Evolutionary conservation across 2,797 vertebrate species (phyloP), one percentile per base, ranked within the genome.

Genomic region (Allobates femoralis): DNA sequence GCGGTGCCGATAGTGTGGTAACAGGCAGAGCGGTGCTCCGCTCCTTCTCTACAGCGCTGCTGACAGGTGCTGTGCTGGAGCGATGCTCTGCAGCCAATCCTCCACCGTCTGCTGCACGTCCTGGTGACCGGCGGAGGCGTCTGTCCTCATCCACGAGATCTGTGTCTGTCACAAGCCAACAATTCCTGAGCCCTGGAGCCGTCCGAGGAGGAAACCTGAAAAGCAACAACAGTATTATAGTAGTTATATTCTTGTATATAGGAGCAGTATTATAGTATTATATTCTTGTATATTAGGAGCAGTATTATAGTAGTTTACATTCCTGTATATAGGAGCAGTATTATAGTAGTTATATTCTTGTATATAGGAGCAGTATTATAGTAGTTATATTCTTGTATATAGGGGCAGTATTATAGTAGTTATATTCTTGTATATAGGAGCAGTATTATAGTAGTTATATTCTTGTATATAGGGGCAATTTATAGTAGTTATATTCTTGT

Each of bases 71-170:
- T 1, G 32, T 23, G 23, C 4, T 1, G 64, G 64, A 56, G 81
- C 21, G 18, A 66, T 80, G 56, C 81, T 87, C 75, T 79, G 86
- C 81, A 30, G 64, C 34, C 12, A 18, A 15, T 2, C 23, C 69
- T 51, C 71, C 74, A 11, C 1, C 50, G 8, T 69, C 79, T 34
- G 41, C 79, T 37, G 30, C 11, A 28, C 19, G 1, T 69, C 76
- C 51, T 8, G 60, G 30, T 30, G 75, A 32, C n/a, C 19, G 73
- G 41, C 2, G 1, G 60, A 37, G 21, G 15, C 10, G n/a, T 51
- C n/a, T 67, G 71, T 53, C 56, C 85, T 53, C 87, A 86, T 88
- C 81, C 69, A 8, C n/a, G 87, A 26, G 75, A 83, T 74, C 88
- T 64, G 66, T 62, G 75, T 34, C 30, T 14, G 60, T 67, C 78